A percentile compares a stretch with the other conserved stretches of the same genome.
Conservation (phyloP, 1,140 invertebrate species). For the Trichomalopsis sarcophagae region DNA sequence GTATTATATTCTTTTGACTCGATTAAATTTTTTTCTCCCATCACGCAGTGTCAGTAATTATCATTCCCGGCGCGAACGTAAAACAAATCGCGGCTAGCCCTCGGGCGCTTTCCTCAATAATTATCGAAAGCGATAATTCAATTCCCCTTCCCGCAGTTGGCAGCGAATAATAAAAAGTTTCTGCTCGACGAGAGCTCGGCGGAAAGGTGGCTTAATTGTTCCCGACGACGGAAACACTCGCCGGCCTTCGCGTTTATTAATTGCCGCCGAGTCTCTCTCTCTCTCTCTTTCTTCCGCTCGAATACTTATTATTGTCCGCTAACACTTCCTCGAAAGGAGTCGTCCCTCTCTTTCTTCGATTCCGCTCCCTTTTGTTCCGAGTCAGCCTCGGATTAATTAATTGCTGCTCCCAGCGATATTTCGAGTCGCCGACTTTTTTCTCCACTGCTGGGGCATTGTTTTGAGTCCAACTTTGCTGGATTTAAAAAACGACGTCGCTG, state of each 20-base stretch:
- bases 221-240: conserved; percentile 14
- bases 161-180: conserved; percentile 47
- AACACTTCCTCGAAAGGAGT: background rate
- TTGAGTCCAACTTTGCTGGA: background rate
- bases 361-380: background rate
- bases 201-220: conserved; percentile 38
- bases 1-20: background rate
- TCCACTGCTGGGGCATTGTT: background rate
- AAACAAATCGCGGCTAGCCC: background rate
- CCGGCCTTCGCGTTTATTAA: conserved; percentile 29
- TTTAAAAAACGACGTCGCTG: no score
- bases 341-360: background rate
- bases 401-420: conserved; percentile 6
- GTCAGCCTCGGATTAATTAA: conserved; percentile 17
- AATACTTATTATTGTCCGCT: conserved; percentile 33
- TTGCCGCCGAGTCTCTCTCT: background rate
- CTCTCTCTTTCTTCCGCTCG: background rate
- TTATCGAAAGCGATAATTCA: conserved; percentile 43
- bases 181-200: background rate
- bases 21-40: background rate
- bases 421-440: background rate
- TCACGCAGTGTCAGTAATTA: no score
- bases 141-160: background rate
- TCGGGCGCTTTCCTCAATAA: conserved; percentile 14
- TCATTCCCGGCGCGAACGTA: background rate